Evolutionary conservation across 2,797 vertebrate genomes (phyloP).

Genomic region (Borostomias antarcticus): DNA sequence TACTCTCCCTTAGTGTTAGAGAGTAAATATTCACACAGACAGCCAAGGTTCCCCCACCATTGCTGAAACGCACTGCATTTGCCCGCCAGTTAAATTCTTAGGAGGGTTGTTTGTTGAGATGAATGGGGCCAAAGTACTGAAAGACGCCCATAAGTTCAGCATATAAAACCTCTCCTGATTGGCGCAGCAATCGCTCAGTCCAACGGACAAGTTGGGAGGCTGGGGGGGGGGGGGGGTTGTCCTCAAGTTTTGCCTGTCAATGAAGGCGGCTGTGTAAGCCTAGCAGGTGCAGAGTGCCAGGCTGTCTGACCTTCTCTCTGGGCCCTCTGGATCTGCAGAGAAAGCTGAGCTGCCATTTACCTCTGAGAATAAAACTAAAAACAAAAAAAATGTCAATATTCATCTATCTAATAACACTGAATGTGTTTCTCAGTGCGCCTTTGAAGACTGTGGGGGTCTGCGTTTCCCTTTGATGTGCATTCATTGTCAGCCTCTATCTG

Average conservation of each 20-base stretch:
- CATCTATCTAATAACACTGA: constrained; percentile 78
- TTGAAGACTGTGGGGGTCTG: constrained; percentile 78
- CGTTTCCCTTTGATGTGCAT: constrained; percentile 77
- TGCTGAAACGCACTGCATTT: constrained; percentile 73
- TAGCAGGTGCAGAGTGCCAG: constrained; percentile 50
- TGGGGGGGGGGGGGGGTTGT: constrained; percentile 29
- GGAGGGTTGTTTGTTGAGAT: constrained; percentile 79
- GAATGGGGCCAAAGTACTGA: constrained; percentile 77
- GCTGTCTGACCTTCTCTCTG: constrained; percentile 53
- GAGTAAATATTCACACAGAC: constrained; percentile 82
- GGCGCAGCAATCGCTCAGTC: constrained; percentile 64
- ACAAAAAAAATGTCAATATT: constrained; percentile 79
- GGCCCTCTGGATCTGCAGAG: constrained; percentile 64
- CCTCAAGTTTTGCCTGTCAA: constrained; percentile 66
- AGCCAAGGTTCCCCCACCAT: constrained; percentile 73
- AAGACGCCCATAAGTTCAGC: constrained; percentile 75
- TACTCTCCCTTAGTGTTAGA: constrained; percentile 76
- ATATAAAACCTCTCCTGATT: constrained; percentile 76
- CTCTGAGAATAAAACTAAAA: constrained; percentile 66
- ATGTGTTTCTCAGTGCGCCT: constrained; percentile 69
- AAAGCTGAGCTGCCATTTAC: constrained; percentile 67
- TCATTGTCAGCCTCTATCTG: constrained; percentile 76
- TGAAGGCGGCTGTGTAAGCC: constrained; percentile 64
- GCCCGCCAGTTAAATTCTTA: constrained; percentile 80
- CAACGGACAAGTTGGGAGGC: constrained; percentile 62